Evolutionary conservation across 2,113 vertebrate species (phyloP).

Genomic region (Smithornis capensis): DNA sequence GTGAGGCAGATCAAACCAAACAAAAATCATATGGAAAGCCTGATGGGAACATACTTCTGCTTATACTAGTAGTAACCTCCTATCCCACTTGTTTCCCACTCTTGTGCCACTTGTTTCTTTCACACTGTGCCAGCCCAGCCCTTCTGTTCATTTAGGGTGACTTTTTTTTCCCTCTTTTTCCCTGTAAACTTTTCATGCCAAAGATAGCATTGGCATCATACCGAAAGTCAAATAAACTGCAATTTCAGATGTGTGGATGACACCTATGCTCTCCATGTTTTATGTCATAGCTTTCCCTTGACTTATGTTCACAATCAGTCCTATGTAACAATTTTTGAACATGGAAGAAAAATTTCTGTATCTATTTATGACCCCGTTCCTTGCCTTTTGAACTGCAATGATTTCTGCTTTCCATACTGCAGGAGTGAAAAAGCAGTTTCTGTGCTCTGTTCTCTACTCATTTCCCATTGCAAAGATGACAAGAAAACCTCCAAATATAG

Average conservation of each 20-base stretch:
- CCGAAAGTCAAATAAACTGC: background rate
- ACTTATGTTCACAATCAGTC: background rate
- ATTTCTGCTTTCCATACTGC: background rate
- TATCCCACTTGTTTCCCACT: no score
- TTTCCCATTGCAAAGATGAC: background rate
- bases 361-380: background rate
- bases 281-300: background rate
- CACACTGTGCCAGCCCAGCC: background rate
- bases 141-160: background rate
- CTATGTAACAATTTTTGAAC: background rate
- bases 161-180: background rate
- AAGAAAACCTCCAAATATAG: background rate
- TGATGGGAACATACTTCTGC: background rate
- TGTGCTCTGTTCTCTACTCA: background rate
- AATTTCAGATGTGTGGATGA: slow-evolving; percentile 3
- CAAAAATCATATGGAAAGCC: background rate
- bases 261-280: background rate
- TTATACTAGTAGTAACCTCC: background rate
- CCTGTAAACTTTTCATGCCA: background rate
- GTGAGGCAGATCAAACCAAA: background rate
- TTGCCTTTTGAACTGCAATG: background rate
- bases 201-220: background rate
- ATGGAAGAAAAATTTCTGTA: background rate
- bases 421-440: background rate
- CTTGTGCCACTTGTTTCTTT: background rate